These are phyloP conservation scores for Henicopernis longicauda DNA, from an alignment of 2,113 vertebrate species.

Conservation along the genomic window DNA sequence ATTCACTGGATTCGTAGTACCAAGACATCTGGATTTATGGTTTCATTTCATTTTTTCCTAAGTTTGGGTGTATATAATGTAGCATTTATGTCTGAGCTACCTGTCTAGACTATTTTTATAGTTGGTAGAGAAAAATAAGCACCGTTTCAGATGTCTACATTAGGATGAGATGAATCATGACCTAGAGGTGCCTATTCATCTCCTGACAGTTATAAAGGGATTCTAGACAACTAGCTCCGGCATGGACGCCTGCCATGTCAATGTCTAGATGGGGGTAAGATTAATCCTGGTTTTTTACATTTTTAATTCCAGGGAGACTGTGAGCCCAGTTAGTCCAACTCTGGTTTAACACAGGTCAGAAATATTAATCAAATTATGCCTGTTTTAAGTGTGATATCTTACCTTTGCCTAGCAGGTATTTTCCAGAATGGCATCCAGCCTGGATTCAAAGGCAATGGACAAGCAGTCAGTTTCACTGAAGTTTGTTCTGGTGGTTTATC, in stretches of 20 bases:
- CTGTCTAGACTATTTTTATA: conserved; percentile 12
- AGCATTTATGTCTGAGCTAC: neutral
- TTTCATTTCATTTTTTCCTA: neutral
- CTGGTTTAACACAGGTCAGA: neutral
- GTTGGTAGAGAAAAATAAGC: neutral
- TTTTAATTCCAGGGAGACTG: neutral
- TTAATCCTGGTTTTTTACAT: neutral
- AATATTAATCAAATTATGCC: neutral
- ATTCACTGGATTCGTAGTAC: neutral
- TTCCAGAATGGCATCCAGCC: neutral
- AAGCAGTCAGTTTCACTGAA: neutral
- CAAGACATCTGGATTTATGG: conserved; percentile 15
- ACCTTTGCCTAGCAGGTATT: neutral
- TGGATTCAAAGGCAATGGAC: neutral
- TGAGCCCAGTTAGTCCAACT: neutral
- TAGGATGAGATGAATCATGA: neutral
- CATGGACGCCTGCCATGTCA: neutral
- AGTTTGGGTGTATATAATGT: neutral
- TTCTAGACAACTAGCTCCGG: neutral
- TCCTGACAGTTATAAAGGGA: neutral
- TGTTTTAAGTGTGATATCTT: neutral
- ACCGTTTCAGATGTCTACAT: neutral
- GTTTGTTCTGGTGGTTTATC: neutral
- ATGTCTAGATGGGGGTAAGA: neutral
- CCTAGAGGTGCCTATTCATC: neutral